Evolutionary conservation across 1,140 invertebrate species (phyloP).

Genomic region (Sminthurides bifidus): DNA sequence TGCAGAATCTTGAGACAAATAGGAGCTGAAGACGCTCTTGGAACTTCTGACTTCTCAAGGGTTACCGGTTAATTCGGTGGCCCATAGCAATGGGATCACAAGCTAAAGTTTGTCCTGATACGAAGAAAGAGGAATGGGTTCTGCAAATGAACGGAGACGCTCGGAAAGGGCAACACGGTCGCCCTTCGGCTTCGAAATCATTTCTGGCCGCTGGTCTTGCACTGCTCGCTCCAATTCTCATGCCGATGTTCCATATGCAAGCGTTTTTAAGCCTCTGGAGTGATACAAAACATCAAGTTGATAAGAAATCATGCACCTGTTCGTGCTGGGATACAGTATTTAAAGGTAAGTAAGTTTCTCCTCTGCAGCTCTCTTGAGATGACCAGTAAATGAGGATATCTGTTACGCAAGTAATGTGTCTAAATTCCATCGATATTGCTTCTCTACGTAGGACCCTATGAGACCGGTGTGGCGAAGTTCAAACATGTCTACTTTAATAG

Average conservation of each 20-base stretch:
- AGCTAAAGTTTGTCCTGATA: too few species aligned
- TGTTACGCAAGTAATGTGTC: not conserved
- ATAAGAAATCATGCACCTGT: slow-evolving; percentile 56
- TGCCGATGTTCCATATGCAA: slow-evolving; percentile 52
- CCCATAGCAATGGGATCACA: too few species aligned
- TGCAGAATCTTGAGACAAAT: too few species aligned
- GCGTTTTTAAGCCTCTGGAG: slow-evolving; percentile 57
- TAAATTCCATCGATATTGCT: not conserved
- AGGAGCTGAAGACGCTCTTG: too few species aligned
- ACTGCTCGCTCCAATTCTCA: slow-evolving; percentile 38
- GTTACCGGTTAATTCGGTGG: too few species aligned
- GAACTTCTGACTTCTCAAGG: too few species aligned
- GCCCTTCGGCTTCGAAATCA: too few species aligned
- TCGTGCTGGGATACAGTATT: slow-evolving; percentile 71
- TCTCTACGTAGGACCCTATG: slow-evolving; percentile 21
- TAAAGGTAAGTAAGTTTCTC: slow-evolving; percentile 45
- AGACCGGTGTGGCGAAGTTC: slow-evolving; percentile 21
- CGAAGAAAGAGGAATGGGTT: not conserved
- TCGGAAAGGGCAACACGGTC: not conserved
- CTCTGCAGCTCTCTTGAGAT: not conserved
- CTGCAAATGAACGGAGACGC: not conserved
- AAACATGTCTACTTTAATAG: slow-evolving; percentile 69
- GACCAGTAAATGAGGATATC: not conserved
- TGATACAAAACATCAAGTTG: slow-evolving; percentile 53
- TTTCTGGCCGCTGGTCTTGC: too few species aligned